These are phyloP conservation scores for Diorhabda sublineata DNA, from an alignment of 1,140 invertebrate genomes.

Conservation along the genomic window DNA sequence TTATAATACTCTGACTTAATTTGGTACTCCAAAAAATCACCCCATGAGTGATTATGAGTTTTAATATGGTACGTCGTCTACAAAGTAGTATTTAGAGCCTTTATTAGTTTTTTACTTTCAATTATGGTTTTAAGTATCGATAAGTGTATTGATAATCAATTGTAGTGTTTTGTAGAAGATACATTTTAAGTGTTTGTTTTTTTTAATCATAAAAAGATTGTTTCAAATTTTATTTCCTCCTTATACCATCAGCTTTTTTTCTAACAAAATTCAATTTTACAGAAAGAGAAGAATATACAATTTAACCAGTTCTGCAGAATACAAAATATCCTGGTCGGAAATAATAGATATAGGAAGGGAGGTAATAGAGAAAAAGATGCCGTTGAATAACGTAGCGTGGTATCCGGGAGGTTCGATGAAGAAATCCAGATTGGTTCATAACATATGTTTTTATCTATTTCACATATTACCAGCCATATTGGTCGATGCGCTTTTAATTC, in stretches of 20 bases:
- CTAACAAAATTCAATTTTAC: background rate
- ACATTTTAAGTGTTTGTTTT: background rate
- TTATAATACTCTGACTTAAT: too few species aligned
- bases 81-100: background rate
- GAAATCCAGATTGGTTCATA: slow-evolving; percentile 67
- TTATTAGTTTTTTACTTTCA: background rate
- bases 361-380: slow-evolving; percentile 66
- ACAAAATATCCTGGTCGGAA: slow-evolving; percentile 78
- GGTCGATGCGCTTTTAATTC: slow-evolving; percentile 68
- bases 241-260: background rate
- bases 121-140: background rate
- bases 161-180: background rate
- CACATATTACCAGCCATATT: slow-evolving; percentile 82
- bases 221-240: background rate
- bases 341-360: slow-evolving; percentile 78
- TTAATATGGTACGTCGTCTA: too few species aligned
- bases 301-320: slow-evolving; percentile 70
- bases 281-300: slow-evolving; percentile 59
- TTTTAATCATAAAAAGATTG: background rate
- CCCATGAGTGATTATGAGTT: too few species aligned
- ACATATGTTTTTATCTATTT: slow-evolving; percentile 75
- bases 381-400: slow-evolving; percentile 77
- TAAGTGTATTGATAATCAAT: background rate
- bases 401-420: slow-evolving; percentile 89
- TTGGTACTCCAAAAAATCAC: too few species aligned